Conservation (phyloP, 2,113 vertebrate genomes). For the Sialia sialis region DNA sequence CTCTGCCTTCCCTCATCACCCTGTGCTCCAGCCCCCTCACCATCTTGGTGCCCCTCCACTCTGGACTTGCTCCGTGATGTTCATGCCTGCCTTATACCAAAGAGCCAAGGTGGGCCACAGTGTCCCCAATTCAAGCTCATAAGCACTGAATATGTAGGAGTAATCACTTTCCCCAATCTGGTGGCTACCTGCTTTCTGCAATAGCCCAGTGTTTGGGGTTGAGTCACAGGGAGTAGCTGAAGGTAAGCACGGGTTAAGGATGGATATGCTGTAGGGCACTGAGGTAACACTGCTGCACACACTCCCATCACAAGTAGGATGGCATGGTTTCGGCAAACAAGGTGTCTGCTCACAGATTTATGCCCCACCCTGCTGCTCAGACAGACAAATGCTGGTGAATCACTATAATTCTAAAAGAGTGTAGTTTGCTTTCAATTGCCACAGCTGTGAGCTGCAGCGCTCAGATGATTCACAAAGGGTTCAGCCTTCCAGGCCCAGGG, state of each 20-base stretch:
- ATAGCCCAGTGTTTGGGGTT: not conserved
- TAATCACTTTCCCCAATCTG: not conserved
- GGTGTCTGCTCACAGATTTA: conserved; percentile 3
- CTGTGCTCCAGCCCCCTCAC: not conserved
- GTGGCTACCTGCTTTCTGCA: not conserved
- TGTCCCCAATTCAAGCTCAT: not conserved
- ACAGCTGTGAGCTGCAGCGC: not conserved
- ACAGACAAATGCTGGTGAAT: conserved; percentile 2
- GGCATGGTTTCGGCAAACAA: not conserved
- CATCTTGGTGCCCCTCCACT: not conserved
- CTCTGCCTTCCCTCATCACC: not conserved
- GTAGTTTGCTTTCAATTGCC: not conserved
- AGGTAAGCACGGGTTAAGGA: not conserved
- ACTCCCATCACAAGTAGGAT: not conserved
- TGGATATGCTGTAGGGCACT: not conserved
- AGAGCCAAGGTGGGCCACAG: not conserved
- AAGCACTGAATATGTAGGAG: not conserved
- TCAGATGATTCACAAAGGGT: conserved; percentile 25
- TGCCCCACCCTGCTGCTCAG: not conserved
- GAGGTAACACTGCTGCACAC: not conserved
- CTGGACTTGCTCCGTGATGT: rapidly evolving
- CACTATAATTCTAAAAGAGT: not conserved
- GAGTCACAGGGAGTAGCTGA: not conserved
- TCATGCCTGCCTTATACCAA: not conserved
- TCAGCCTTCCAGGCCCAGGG: not conserved